Conservation (phyloP, 2,113 vertebrate genomes). For the Brachypodius melanocephalos region DNA sequence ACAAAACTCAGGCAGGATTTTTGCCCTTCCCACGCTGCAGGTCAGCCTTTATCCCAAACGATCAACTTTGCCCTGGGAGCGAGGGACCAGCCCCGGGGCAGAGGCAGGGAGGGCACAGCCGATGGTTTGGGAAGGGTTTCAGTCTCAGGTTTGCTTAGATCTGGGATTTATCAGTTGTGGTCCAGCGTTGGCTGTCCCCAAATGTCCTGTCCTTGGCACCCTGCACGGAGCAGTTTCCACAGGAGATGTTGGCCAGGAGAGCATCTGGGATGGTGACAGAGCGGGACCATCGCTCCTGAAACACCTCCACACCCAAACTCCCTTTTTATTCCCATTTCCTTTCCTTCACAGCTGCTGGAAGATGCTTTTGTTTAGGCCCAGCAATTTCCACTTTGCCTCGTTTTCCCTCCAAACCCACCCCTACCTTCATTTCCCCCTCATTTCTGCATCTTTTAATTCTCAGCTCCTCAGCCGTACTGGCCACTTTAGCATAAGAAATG, state of each 20-base stretch:
- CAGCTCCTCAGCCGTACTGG: background rate
- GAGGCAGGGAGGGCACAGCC: background rate
- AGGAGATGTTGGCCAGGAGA: accelerated
- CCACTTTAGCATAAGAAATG: constrained; percentile 71
- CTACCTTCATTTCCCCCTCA: background rate
- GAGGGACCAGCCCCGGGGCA: background rate
- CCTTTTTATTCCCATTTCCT: background rate
- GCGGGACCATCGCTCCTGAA: background rate
- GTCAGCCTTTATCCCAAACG: background rate
- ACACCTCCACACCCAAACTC: background rate
- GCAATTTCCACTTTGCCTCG: background rate
- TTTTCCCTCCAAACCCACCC: background rate
- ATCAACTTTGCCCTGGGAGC: accelerated
- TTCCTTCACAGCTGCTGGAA: background rate
- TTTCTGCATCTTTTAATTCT: constrained; percentile 2
- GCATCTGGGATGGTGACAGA: accelerated
- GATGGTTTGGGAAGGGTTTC: background rate
- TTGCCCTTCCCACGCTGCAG: background rate
- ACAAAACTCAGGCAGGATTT: accelerated
- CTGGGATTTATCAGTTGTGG: background rate
- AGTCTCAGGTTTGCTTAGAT: accelerated
- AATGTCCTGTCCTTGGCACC: accelerated
- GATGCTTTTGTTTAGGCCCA: background rate
- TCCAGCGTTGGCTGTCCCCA: accelerated
- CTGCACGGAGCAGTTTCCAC: accelerated